Evolutionary conservation across 2,888 invertebrate genomes (phyloP).

Genomic region (Cheilosia soror): DNA sequence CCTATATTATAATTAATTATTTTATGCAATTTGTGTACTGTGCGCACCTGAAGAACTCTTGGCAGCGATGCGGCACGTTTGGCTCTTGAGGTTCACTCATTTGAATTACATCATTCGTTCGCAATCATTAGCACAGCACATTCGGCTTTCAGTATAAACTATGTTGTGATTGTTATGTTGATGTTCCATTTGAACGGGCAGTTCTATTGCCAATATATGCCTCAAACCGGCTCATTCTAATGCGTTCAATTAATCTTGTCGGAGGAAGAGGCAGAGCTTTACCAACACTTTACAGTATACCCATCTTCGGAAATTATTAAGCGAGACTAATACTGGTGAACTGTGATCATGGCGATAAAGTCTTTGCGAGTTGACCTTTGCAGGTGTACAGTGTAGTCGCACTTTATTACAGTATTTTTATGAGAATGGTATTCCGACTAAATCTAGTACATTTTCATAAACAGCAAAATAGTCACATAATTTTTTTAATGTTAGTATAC

Average conservation of each 20-base stretch:
- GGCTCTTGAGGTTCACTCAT: constrained; percentile 32
- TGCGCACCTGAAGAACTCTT: constrained; percentile 60
- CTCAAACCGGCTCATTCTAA: neutral
- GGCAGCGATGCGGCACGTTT: constrained; percentile 20
- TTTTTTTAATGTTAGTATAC: no score
- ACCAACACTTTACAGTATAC: constrained; percentile 17
- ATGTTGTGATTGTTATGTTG: constrained; percentile 11
- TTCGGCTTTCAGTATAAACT: neutral
- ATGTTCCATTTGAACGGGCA: neutral
- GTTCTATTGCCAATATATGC: constrained; percentile 7
- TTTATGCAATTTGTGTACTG: constrained; percentile 41
- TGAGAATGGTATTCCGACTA: neutral
- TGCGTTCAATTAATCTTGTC: constrained; percentile 26
- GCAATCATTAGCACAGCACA: constrained; percentile 43
- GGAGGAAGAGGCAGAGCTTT: neutral
- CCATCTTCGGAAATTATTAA: constrained; percentile 19
- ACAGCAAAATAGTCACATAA: no score
- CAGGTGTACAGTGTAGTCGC: neutral
- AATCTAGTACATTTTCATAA: no score
- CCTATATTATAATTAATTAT: constrained; percentile 63
- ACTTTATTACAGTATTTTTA: neutral
- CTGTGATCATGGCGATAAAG: neutral
- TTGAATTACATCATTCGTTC: constrained; percentile 59
- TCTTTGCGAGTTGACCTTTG: constrained; percentile 25
- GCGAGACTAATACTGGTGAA: constrained; percentile 16